These are phyloP conservation scores for Mimachlamys varia DNA, from an alignment of 2,888 invertebrate species.

Conservation along the genomic window DNA sequence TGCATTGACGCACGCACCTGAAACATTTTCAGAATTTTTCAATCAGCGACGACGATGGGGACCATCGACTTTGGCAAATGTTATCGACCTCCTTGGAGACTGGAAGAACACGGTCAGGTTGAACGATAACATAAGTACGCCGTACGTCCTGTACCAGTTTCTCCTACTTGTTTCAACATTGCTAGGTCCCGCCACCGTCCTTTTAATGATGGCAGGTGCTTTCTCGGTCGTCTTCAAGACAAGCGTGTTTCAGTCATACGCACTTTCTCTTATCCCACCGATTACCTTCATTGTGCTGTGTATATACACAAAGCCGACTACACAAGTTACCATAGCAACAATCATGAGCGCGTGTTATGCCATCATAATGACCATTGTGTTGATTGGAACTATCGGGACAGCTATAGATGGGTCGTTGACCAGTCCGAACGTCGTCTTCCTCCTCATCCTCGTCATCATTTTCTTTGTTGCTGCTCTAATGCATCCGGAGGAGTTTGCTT, in stretches of 20 bases:
- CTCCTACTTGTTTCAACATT: constrained; percentile 70
- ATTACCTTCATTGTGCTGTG: constrained; percentile 95
- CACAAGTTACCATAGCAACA: constrained; percentile 87
- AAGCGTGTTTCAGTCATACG: constrained; percentile 97
- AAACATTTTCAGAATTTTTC: constrained; percentile 88
- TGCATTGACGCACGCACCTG: constrained; percentile 98
- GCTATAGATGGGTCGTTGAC: constrained; percentile 95
- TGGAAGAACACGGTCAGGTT: constrained; percentile 72
- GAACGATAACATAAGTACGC: constrained; percentile 75
- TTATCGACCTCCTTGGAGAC: constrained; percentile 90
- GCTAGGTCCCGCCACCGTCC: constrained; percentile 74
- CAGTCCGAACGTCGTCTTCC: constrained; percentile 73
- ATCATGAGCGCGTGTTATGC: constrained; percentile 92
- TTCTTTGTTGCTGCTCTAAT: constrained; percentile 98
- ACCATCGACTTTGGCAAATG: constrained; percentile 99
- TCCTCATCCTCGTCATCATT: constrained; percentile 89
- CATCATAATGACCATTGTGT: constrained; percentile 99
- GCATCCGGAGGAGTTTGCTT: constrained; percentile 91
- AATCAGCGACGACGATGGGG: constrained; percentile 99
- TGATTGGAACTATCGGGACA: constrained; percentile 98
- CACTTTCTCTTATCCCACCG: constrained; percentile 96
- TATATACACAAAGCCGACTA: constrained; percentile 94
- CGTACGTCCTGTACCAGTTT: constrained; percentile 75
- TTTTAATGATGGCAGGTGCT: constrained; percentile 97
- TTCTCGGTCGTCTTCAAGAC: constrained; percentile 98